Conservation (phyloP, 2,888 invertebrate genomes). For the Tholera decimalis region DNA sequence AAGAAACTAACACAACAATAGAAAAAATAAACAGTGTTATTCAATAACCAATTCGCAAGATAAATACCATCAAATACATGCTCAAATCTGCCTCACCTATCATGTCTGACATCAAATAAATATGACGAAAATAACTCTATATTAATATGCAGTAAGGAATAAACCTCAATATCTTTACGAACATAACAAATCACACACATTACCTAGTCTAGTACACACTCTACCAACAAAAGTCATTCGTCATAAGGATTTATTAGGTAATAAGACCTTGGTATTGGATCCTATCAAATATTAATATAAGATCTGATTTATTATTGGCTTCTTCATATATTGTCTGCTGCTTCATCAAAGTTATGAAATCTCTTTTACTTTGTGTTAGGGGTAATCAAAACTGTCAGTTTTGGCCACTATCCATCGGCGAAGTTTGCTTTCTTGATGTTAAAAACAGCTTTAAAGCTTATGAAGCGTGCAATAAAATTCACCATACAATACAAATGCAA, state of each 20-base stretch:
- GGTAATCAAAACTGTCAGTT: slow-evolving; percentile 27
- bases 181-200: slow-evolving; percentile 34
- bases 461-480: too few relatives aligned
- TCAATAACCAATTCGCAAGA: too few relatives aligned
- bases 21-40: too few relatives aligned
- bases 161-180: slow-evolving; percentile 30
- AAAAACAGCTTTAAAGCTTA: too few relatives aligned
- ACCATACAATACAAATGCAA: too few relatives aligned
- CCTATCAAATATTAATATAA: slow-evolving; percentile 49
- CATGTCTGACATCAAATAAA: neutral
- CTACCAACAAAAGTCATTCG: slow-evolving; percentile 44
- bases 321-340: slow-evolving; percentile 26
- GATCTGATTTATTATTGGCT: slow-evolving; percentile 50
- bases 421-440: too few relatives aligned
- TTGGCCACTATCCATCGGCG: too few relatives aligned
- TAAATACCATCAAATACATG: too few relatives aligned
- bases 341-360: slow-evolving; percentile 22
- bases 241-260: slow-evolving; percentile 47
- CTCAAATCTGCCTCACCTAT: neutral
- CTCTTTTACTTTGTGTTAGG: slow-evolving; percentile 17
- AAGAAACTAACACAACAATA: too few relatives aligned
- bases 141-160: slow-evolving; percentile 10
- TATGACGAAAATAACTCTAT: slow-evolving; percentile 6
- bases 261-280: slow-evolving; percentile 38
- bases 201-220: slow-evolving; percentile 28